phyloP scores from a whole-genome alignment of 2,797 vertebrate genomes.

The Epinephelus awoara region DNA sequence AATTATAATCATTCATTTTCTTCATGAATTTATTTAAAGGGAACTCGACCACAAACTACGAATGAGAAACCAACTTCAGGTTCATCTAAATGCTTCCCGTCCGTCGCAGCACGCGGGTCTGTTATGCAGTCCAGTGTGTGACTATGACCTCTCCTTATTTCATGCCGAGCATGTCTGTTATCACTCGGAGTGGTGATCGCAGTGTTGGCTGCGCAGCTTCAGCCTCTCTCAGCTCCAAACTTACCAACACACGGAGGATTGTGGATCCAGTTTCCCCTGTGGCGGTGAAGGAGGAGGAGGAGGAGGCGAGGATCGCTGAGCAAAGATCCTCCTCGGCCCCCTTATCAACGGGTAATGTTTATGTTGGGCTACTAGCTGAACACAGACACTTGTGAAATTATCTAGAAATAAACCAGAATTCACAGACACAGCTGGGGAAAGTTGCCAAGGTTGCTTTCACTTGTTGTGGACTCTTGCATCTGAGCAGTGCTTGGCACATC shows the following conservation, averaged over 20 bases:
- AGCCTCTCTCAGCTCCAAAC: constrained; percentile 58
- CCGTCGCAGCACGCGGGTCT: constrained; percentile 2
- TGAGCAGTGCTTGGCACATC: background rate
- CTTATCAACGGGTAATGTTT: constrained; percentile 50
- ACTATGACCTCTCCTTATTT: constrained; percentile 84
- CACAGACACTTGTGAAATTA: background rate
- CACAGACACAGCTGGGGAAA: too few relatives aligned
- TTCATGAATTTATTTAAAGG: background rate
- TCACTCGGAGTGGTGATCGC: constrained; percentile 32
- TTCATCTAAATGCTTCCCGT: background rate
- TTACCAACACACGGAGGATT: constrained; percentile 25
- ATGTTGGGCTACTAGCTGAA: background rate
- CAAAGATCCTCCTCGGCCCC: constrained; percentile 31
- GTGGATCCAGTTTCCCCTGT: constrained; percentile 28
- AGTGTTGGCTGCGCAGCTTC: constrained; percentile 10
- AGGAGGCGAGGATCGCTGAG: constrained; percentile 65
- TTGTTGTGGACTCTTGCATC: background rate
- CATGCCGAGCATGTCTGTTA: constrained; percentile 30
- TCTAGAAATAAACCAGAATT: background rate
- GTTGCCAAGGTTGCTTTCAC: background rate
- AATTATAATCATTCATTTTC: background rate
- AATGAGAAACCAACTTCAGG: constrained; percentile 57
- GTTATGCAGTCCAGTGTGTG: constrained; percentile 16
- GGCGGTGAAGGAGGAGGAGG: constrained; percentile 80
- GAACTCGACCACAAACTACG: background rate